Evolutionary conservation across 1,140 invertebrate species (phyloP), one percentile per base, ranked within the genome.

Genomic region (Brachionus calyciflorus): DNA sequence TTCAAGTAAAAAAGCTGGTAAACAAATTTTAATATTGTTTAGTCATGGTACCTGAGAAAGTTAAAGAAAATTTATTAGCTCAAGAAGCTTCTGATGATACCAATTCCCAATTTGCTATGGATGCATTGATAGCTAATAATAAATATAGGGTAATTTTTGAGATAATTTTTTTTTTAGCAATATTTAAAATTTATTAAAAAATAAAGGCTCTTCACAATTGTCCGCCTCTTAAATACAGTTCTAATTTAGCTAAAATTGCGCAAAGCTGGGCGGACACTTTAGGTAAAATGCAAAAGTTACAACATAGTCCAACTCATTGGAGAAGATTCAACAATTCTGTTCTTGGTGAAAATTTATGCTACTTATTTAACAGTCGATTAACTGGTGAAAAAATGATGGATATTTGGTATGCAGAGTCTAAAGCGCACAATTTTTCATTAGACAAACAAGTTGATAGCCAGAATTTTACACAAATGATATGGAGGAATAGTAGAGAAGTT

Each of bases 401-500:
- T 24, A 55, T 55, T 2, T 76, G 70, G 70, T 76, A 76, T 40
- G 33, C 48, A n/a, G 70, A 76, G 33, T 41, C 37, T 6, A 44
- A 41, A 21, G n/a, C 17, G 1, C 70, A 76, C n/a, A 40, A 76
- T 60, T 76, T 41, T 40, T 33, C 26, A 37, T 26, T 48, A 7
- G 70, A 60, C 48, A 44, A 30, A 33, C 70, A 76, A 46, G 49
- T 44, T 12, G 37, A 55, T n/a, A 76, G 49, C 55, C 70, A 55
- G 26, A 80, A 82, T 77, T 82, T 81, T 46, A 79, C 80, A 17
- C 82, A 82, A 68, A 55, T 82, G 0, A 55, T 92, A 1, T 92
- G 91, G 91, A 90, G 88, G 80, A 85, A 83, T n/a, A 89, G 87
- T 0, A 87, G 83, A 73, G 89, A 91, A 80, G 83, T 91, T 79